phyloP scores from a whole-genome alignment of 2,888 invertebrate genomes.

The Drosophila limbata region DNA sequence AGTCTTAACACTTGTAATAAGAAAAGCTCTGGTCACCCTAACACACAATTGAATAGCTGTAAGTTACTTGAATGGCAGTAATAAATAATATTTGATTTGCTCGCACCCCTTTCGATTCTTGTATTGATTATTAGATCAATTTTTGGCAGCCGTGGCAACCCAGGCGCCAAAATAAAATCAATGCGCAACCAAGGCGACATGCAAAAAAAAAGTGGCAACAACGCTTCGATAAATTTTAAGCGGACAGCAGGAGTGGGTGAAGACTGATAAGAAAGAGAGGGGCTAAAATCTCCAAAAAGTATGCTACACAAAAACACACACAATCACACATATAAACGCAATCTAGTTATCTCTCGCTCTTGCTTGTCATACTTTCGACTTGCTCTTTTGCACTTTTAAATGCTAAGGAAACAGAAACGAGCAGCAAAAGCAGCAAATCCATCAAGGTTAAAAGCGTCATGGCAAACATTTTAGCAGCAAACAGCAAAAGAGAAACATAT shows the following conservation, averaged over 20 bases:
- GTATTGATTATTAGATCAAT: constrained; percentile 39
- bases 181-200: constrained; percentile 50
- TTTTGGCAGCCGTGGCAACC: constrained; percentile 33
- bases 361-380: background rate
- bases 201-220: constrained; percentile 8
- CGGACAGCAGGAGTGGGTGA: background rate
- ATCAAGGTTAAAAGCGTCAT: constrained; percentile 70
- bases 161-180: constrained; percentile 57
- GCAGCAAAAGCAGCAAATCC: constrained; percentile 45
- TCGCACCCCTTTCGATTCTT: background rate
- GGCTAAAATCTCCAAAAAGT: constrained; percentile 48
- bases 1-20: background rate
- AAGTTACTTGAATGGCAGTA: background rate
- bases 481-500: background rate
- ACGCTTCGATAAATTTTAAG: background rate
- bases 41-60: background rate
- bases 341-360: background rate
- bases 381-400: constrained; percentile 7
- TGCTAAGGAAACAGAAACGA: constrained; percentile 21
- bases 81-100: background rate
- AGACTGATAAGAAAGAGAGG: background rate
- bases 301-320: constrained; percentile 44
- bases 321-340: constrained; percentile 1
- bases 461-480: constrained; percentile 67
- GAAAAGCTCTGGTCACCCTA: background rate